These are phyloP conservation scores for Anorthoa munda DNA, from an alignment of 2,888 invertebrate genomes.

Conservation along the genomic window DNA sequence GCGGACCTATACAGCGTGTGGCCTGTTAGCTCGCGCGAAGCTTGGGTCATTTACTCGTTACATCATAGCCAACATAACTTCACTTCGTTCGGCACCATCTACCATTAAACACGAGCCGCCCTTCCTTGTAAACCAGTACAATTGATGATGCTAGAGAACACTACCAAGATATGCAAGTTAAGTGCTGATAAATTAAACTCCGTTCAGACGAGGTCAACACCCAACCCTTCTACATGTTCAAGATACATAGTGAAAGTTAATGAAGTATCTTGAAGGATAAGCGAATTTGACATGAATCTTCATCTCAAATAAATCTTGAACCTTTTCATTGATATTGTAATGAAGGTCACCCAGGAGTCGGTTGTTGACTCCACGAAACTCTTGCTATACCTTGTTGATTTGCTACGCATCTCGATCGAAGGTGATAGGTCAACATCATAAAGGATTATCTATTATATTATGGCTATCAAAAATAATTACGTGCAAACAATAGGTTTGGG, in stretches of 20 bases:
- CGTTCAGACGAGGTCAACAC: neutral
- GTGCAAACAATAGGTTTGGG: neutral
- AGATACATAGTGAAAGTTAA: constrained; percentile 3
- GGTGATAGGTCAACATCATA: neutral
- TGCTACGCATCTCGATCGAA: neutral
- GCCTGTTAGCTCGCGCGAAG: constrained; percentile 42
- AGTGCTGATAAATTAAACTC: constrained; percentile 1
- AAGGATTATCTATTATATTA: neutral
- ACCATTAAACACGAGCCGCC: constrained; percentile 17
- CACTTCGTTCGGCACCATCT: constrained; percentile 12
- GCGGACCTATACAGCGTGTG: constrained; percentile 41
- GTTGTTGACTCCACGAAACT: constrained; percentile 9
- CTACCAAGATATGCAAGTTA: neutral
- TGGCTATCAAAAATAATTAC: neutral
- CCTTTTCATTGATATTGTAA: constrained; percentile 16
- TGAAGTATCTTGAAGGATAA: constrained; percentile 22
- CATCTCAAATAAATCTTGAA: constrained; percentile 22
- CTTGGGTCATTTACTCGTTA: constrained; percentile 39
- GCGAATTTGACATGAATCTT: neutral
- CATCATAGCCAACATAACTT: constrained; percentile 17
- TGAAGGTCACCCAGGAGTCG: constrained; percentile 7
- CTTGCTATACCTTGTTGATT: neutral
- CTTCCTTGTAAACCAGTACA: neutral
- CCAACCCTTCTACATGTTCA: neutral
- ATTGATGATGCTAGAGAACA: neutral